Evolutionary conservation across 2,797 vertebrate species (phyloP).

Genomic region (Gila robusta): DNA sequence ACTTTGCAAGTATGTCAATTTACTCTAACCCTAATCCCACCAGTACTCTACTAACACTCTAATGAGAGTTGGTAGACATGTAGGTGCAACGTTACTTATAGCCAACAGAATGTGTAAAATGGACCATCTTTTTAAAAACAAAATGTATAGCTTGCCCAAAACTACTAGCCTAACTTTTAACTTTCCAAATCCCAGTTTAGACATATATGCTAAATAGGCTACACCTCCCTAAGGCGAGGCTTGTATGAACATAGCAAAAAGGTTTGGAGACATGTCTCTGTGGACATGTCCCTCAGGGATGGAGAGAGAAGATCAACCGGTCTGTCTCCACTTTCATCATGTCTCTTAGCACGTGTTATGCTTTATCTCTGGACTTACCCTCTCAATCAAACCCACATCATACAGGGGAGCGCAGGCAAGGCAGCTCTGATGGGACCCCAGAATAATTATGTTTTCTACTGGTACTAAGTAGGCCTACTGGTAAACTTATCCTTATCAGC

Average conservation of each 20-base stretch:
- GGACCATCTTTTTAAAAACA: too few species aligned
- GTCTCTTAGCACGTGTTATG: conserved; percentile 16
- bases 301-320: conserved; percentile 22
- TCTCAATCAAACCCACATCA: conserved; percentile 6
- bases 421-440: too few species aligned
- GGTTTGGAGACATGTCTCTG: conserved; percentile 35
- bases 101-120: too few species aligned
- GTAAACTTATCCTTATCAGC: too few species aligned
- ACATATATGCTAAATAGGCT: background rate
- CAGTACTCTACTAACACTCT: too few species aligned
- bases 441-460: too few species aligned
- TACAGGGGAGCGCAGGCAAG: background rate
- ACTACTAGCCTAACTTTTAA: background rate
- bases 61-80: too few species aligned
- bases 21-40: too few species aligned
- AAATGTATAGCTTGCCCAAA: too few species aligned
- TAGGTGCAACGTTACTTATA: too few species aligned
- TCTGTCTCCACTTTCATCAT: conserved; percentile 17
- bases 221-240: conserved; percentile 16
- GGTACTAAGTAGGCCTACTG: too few species aligned
- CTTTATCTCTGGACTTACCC: conserved; percentile 4
- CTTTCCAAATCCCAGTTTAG: conserved; percentile 14
- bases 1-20: too few species aligned
- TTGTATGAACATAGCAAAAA: conserved; percentile 4
- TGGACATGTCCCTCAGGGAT: conserved; percentile 16